Evolutionary conservation across 1,140 invertebrate genomes (phyloP).

Genomic region (Aphelenchoides fujianensis): DNA sequence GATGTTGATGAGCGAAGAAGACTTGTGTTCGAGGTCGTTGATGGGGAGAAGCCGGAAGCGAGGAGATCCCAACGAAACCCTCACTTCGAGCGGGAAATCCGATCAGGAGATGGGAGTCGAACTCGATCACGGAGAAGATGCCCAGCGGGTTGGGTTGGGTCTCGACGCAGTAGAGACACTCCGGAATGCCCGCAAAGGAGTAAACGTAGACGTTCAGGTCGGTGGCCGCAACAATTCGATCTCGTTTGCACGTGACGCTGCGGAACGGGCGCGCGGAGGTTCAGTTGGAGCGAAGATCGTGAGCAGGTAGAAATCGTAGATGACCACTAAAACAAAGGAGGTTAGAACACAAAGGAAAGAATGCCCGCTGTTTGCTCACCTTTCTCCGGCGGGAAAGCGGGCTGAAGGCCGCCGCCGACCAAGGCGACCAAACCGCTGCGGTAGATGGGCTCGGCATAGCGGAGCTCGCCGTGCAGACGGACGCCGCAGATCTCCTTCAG

Average conservation of each 20-base stretch:
- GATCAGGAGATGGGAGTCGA: background rate
- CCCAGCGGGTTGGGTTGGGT: constrained; percentile 84
- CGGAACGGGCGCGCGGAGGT: constrained; percentile 76
- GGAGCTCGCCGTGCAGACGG: constrained; percentile 73
- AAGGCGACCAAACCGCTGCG: constrained; percentile 93
- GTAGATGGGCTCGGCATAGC: constrained; percentile 94
- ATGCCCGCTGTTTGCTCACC: constrained; percentile 65
- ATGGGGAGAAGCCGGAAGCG: background rate
- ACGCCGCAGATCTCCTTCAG: constrained; percentile 72
- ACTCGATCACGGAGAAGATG: constrained; percentile 47
- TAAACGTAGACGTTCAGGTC: constrained; percentile 95
- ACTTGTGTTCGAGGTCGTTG: no score
- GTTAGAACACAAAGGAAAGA: background rate
- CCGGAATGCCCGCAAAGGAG: constrained; percentile 90
- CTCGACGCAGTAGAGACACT: constrained; percentile 91
- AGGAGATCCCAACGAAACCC: constrained; percentile 13
- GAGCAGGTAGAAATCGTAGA: constrained; percentile 96
- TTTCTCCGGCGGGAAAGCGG: constrained; percentile 87
- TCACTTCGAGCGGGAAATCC: constrained; percentile 22
- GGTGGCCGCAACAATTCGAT: constrained; percentile 91
- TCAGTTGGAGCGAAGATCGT: constrained; percentile 83
- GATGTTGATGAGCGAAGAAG: constrained; percentile 7
- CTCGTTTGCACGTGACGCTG: constrained; percentile 72
- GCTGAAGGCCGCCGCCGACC: constrained; percentile 84
- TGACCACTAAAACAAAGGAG: constrained; percentile 73